A percentile compares a stretch with the other conserved stretches of the same genome.
These are phyloP conservation scores for Thrips palmi DNA, from an alignment of 1,140 invertebrate species.

Conservation along the genomic window DNA sequence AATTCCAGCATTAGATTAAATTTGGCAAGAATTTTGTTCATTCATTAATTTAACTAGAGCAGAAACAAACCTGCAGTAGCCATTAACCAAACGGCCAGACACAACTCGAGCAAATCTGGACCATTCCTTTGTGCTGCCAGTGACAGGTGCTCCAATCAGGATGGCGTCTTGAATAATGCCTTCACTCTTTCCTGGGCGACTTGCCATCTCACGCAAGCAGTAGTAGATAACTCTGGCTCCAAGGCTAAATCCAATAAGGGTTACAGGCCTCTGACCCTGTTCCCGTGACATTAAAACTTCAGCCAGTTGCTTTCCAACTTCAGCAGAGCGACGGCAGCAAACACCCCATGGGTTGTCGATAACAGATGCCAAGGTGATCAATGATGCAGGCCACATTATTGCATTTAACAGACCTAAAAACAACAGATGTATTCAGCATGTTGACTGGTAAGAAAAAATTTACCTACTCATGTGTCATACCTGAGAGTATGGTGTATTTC, in stretches of 20 bases:
- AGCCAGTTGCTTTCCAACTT: conserved; percentile 48
- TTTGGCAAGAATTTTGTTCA: neutral
- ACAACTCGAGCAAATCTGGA: conserved; percentile 33
- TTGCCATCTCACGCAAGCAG: conserved; percentile 33
- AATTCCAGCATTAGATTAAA: neutral
- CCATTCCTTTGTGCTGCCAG: conserved; percentile 34
- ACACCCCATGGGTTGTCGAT: conserved; percentile 64
- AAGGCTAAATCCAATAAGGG: conserved; percentile 50
- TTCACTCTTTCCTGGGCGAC: conserved; percentile 24
- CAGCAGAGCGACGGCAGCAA: conserved; percentile 39
- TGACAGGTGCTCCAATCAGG: conserved; percentile 46
- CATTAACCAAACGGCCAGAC: conserved; percentile 43
- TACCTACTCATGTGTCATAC: conserved; percentile 26
- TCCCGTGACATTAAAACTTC: conserved; percentile 40
- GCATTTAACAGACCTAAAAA: conserved; percentile 40
- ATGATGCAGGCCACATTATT: conserved; percentile 46
- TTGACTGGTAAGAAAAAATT: neutral
- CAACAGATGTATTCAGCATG: conserved; percentile 3
- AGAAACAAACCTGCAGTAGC: conserved; percentile 34
- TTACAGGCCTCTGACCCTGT: conserved; percentile 51
- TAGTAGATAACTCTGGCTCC: conserved; percentile 56
- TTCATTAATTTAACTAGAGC: conserved; percentile 2
- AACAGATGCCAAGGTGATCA: conserved; percentile 39
- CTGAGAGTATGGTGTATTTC: conserved; percentile 48
- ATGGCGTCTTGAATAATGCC: conserved; percentile 54